These are phyloP conservation scores for Nasonia giraulti DNA, from an alignment of 1,140 invertebrate genomes.

Conservation along the genomic window DNA sequence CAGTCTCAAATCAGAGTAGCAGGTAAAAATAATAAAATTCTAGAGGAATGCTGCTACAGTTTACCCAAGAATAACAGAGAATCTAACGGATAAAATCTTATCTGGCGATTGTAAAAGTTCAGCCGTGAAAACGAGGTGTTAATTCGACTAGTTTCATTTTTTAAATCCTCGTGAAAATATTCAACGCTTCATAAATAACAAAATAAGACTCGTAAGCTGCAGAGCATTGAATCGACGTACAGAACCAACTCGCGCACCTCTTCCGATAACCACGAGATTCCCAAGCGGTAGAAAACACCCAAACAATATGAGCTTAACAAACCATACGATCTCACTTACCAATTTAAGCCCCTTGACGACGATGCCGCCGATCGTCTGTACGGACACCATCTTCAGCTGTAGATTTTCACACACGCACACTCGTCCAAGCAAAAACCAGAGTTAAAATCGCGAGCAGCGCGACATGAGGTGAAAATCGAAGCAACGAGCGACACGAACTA, in stretches of 20 bases:
- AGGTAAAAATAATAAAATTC: too few relatives aligned
- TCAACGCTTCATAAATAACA: too few relatives aligned
- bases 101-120: too few relatives aligned
- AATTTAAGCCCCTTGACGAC: conserved; percentile 86
- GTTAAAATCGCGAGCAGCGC: conserved; percentile 55
- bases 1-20: too few relatives aligned
- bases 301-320: background rate
- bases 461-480: conserved; percentile 7
- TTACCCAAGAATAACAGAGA: too few relatives aligned
- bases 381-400: conserved; percentile 79
- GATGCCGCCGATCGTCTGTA: conserved; percentile 84
- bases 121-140: too few relatives aligned
- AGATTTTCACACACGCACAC: conserved; percentile 30
- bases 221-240: too few relatives aligned
- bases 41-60: too few relatives aligned
- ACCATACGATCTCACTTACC: conserved; percentile 76
- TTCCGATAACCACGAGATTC: too few relatives aligned
- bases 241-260: too few relatives aligned
- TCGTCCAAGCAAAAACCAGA: background rate
- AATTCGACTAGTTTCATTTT: too few relatives aligned
- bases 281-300: background rate
- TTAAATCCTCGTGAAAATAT: background rate
- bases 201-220: background rate
- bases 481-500: background rate
- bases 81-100: too few relatives aligned